Base-by-base conservation (phyloP, 2,797 vertebrate species). In the Moxostoma hubbsi region DNA sequence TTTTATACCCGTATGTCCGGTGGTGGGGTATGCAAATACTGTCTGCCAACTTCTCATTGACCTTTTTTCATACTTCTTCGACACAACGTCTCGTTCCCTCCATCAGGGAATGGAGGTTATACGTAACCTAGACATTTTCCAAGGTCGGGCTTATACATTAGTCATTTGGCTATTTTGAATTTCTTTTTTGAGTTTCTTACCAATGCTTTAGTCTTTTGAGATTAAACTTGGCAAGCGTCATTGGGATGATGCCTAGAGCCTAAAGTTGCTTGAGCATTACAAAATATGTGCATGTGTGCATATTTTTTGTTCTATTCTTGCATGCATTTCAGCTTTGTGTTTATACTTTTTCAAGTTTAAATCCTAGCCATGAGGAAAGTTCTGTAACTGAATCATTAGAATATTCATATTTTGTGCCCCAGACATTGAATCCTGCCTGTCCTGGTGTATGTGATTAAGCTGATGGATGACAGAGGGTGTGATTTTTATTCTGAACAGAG, bases 381-480 rank as follows among this genome's bases (percentile, higher is more conserved):
- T 80, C 24, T 75, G 36, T 78, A 63, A 73, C 43, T 64, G 75
- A 85, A 65, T 83, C 79, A 85, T 85, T 85, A 77, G 49, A 83
- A 83, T 85, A 81, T 83, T 85, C 76, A 81, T 77, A 79, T 51
- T 77, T 77, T 79, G 74, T 83, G 76, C 68, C 68, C 77, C 62
- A 59, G 63, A 59, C 51, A 45, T 71, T 62, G 73, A 80, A 61
- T 63, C 2, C 61, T 51, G 64, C 36, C 77, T 80, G 54, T 68
- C 70, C 67, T 72, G 70, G 18, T 82, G 82, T 75, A 53, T 82
- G 51, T 83, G 73, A 85, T 85, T 83, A 83, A 83, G 59, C 73
- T 86, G 77, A 82, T 80, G 83, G 71, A 86, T 85, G 67, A 65
- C 62, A 55, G 47, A 68, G 43, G 66, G 57, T 59, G 47, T 67